phyloP scores from a whole-genome alignment of 1,140 invertebrate genomes.

The Yoshiicerus persimilis region DNA sequence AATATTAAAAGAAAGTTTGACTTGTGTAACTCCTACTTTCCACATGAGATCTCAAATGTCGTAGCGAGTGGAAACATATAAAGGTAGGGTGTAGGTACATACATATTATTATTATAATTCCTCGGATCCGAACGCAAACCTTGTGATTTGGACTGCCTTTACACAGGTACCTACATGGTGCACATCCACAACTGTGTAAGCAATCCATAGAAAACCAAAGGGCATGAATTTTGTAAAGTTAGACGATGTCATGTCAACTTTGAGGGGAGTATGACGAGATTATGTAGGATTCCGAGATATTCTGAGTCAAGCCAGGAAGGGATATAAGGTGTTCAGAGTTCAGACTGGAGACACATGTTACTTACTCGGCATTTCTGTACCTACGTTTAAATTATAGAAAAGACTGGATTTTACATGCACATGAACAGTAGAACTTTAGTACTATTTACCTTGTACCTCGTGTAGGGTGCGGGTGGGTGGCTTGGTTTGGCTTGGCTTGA shows the following conservation, averaged over 20 bases:
- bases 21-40: neutral
- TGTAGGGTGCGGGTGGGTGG: neutral
- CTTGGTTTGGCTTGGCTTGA: neutral
- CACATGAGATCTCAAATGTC: neutral
- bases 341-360: neutral
- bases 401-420: too few relatives aligned
- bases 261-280: neutral
- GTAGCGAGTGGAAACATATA: too few relatives aligned
- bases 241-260: neutral
- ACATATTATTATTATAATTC: neutral
- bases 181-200: too few relatives aligned
- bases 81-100: neutral
- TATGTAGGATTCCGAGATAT: neutral
- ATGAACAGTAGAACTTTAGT: too few relatives aligned
- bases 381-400: neutral
- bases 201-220: neutral
- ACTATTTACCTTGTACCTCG: neutral
- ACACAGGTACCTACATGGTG: too few relatives aligned
- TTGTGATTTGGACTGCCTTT: too few relatives aligned
- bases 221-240: neutral
- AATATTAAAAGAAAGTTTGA: neutral
- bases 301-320: neutral
- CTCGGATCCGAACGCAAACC: too few relatives aligned
- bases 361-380: too few relatives aligned
- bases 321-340: neutral